Evolutionary conservation across 2,888 invertebrate species (phyloP), one percentile per base, ranked within the genome.

Genomic region (Diaphora mendica): DNA sequence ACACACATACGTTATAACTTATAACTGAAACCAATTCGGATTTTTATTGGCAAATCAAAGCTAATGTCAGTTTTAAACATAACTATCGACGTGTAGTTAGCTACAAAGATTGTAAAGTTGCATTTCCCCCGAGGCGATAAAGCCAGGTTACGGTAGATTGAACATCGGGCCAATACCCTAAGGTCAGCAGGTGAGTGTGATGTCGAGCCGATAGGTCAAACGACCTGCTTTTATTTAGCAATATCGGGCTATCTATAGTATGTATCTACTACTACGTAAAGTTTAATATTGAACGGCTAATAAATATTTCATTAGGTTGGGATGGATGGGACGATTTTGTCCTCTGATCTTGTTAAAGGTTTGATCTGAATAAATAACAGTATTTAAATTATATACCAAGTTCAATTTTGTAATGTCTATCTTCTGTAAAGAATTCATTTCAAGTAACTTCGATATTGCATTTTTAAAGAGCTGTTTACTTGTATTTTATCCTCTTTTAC

Each of bases 121-220:
- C 73, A 65, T 74, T 71, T 74, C 71, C 68, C 65, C 33, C 44
- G 68, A 42, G 70, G 70, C 73, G 70, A 73, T 73, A 73, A 73
- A 64, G 68, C 33, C 73, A 62, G 35, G 62, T 26, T 62, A 75
- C 74, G 76, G 62, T 72, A 76, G 68, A 68, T 74, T 76, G 75
- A 77, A 66, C 70, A 79, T 23, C 33, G 70, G 66, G 20, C 68
- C 67, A 64, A 51, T 67, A 76, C 26, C 44, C 71, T 71, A 79
- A 75, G 82, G 78, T 76, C 76, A 80, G 72, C 76, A 73, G 73
- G 76, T 76, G 74, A 80, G 75, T 78, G 51, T 67, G 35, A 35
- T 33, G 74, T 72, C 73, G 70, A 75, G n/a, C 62, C 72, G 71
- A 77, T 80, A 72, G 73, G 70, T 78, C 75, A 79, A 77, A 75